phyloP scores from a whole-genome alignment of 2,113 vertebrate genomes.

The Caracal caracal region DNA sequence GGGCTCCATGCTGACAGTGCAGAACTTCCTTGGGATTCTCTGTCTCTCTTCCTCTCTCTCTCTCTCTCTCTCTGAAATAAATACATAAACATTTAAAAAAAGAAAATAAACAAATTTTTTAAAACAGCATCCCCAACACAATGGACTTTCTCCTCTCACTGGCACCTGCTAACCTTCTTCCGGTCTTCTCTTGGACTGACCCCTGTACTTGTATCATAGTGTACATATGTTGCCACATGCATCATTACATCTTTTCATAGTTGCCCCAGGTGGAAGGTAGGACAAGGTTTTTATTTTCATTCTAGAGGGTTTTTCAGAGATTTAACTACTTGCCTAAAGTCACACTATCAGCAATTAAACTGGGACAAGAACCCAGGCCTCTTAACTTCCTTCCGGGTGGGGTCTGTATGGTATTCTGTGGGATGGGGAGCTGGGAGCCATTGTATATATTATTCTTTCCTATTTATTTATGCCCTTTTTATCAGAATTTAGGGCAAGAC shows the following conservation, averaged over 20 bases:
- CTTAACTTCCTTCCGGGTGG: background rate
- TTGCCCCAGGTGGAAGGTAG: background rate
- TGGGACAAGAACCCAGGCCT: background rate
- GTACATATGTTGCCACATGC: background rate
- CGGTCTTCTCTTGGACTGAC: background rate
- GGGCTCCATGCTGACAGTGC: no score
- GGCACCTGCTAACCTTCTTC: fast-evolving
- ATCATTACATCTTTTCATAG: background rate
- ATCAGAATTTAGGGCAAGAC: background rate
- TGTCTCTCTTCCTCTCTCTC: no score
- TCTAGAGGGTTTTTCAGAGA: background rate
- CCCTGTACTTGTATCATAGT: background rate
- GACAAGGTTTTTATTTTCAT: background rate
- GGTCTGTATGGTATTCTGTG: background rate
- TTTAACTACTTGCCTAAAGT: background rate
- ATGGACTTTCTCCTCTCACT: background rate
- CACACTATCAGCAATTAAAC: background rate
- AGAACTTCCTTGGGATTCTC: no score
- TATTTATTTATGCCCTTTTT: background rate
- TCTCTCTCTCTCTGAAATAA: no score
- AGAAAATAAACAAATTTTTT: background rate
- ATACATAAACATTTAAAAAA: no score
- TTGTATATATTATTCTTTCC: background rate
- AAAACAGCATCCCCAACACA: background rate
- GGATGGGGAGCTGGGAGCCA: background rate